These are phyloP conservation scores for Pelosia muscerda DNA, from an alignment of 2,888 invertebrate species.

Conservation along the genomic window DNA sequence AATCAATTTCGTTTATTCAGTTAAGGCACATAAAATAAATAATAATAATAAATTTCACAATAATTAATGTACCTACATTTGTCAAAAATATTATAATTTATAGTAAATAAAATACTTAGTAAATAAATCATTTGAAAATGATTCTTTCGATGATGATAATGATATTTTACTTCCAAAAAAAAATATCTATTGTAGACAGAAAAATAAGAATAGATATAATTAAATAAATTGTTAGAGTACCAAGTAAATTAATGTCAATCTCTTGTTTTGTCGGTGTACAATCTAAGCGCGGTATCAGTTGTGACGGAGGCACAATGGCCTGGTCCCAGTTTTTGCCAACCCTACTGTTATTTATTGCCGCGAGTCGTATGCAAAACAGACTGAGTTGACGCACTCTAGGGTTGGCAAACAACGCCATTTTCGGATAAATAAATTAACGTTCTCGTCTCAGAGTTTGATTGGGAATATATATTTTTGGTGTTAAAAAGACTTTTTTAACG, in stretches of 20 bases:
- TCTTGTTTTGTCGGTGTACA: slow-evolving; percentile 44
- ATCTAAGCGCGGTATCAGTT: slow-evolving; percentile 49
- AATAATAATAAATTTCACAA: too few species aligned
- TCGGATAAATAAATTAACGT: slow-evolving; percentile 17
- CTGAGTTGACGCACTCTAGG: slow-evolving; percentile 70
- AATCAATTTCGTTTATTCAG: too few species aligned
- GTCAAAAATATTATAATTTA: too few species aligned
- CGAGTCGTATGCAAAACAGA: slow-evolving; percentile 75
- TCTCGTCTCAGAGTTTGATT: not conserved
- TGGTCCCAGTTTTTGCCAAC: slow-evolving; percentile 65
- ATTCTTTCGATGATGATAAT: too few species aligned
- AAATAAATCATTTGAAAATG: too few species aligned
- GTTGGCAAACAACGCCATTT: slow-evolving; percentile 47
- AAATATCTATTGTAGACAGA: not conserved
- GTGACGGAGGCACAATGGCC: slow-evolving; percentile 69
- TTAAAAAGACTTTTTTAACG: not conserved
- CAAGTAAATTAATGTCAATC: slow-evolving; percentile 52
- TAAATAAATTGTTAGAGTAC: slow-evolving; percentile 38
- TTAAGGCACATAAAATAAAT: too few species aligned
- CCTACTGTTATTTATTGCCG: slow-evolving; percentile 72
- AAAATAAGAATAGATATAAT: slow-evolving; percentile 27
- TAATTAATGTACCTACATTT: too few species aligned
- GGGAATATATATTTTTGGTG: not conserved
- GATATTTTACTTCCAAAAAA: slow-evolving; percentile 4
- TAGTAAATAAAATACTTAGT: too few species aligned